A percentile compares a stretch with the other conserved stretches of the same genome.
Conservation (phyloP, 2,888 invertebrate species). For the Neuroscelio doddi region DNA sequence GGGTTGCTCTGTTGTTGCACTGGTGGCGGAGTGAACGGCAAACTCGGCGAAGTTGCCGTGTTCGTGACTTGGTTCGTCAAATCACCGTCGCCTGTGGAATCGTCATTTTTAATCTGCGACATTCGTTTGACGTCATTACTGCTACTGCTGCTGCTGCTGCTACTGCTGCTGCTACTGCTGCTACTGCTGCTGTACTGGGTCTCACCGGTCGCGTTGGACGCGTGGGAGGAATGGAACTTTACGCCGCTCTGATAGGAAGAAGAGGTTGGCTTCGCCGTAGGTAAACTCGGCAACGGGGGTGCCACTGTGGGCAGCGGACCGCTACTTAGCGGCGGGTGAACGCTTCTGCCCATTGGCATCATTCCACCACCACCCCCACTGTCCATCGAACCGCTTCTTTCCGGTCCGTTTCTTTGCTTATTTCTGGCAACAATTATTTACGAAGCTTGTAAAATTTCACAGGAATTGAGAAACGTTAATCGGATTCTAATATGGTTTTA, state of each 20-base stretch:
- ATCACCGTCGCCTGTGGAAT: neutral
- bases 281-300: constrained; percentile 62
- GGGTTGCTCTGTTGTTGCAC: constrained; percentile 46
- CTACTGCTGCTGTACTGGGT: constrained; percentile 60
- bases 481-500: too few species aligned
- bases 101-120: too few species aligned
- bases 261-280: constrained; percentile 62
- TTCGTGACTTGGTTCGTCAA: constrained; percentile 56
- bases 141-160: constrained; percentile 10
- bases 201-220: constrained; percentile 51
- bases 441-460: too few species aligned
- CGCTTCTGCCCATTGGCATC: constrained; percentile 62
- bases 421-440: too few species aligned
- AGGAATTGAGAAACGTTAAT: too few species aligned
- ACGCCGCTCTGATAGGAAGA: constrained; percentile 67
- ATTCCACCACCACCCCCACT: constrained; percentile 54
- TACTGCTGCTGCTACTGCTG: constrained; percentile 52
- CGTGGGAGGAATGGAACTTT: constrained; percentile 70
- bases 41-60: constrained; percentile 65
- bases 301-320: constrained; percentile 49
- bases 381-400: constrained; percentile 58
- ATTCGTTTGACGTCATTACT: too few species aligned
- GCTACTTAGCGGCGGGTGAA: constrained; percentile 62
- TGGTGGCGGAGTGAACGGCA: constrained; percentile 61
- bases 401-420: constrained; percentile 68